phyloP scores from a whole-genome alignment of 2,797 vertebrate species.

The Tiaroga cobitis region DNA sequence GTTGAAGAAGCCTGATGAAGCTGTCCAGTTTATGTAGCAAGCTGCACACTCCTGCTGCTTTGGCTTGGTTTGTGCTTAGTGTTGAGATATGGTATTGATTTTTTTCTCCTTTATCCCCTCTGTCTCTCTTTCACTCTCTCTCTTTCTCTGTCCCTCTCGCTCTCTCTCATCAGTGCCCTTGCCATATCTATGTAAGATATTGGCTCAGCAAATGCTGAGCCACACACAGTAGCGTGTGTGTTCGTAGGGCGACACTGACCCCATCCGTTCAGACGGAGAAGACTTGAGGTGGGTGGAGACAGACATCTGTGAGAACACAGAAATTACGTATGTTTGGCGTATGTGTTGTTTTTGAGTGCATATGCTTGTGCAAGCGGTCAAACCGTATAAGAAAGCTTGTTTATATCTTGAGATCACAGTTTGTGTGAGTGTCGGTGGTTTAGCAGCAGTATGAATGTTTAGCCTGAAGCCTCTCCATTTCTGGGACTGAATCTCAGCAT shows the following conservation, averaged over 20 bases:
- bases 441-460: constrained; percentile 40
- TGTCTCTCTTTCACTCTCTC: constrained; percentile 69
- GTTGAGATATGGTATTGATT: constrained; percentile 83
- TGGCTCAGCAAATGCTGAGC: constrained; percentile 66
- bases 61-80: constrained; percentile 81
- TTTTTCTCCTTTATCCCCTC: constrained; percentile 58
- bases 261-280: constrained; percentile 76
- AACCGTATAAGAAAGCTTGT: background rate
- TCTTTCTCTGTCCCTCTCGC: constrained; percentile 66
- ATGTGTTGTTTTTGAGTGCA: constrained; percentile 5
- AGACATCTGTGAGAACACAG: constrained; percentile 16
- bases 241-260: constrained; percentile 80
- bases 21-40: constrained; percentile 82
- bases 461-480: constrained; percentile 42
- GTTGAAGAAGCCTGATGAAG: constrained; percentile 77
- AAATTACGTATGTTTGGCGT: background rate
- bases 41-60: constrained; percentile 83
- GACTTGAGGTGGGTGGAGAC: constrained; percentile 47
- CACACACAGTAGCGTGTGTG: constrained; percentile 52
- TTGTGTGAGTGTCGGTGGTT: constrained; percentile 19
- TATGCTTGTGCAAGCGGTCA: background rate
- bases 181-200: constrained; percentile 75
- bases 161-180: constrained; percentile 69
- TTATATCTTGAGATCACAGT: constrained; percentile 8
- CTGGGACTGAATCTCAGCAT: constrained; percentile 37